Evolutionary conservation across 1,140 invertebrate genomes (phyloP), one percentile per base, ranked within the genome.

Genomic region (Euura saliciscinereae): DNA sequence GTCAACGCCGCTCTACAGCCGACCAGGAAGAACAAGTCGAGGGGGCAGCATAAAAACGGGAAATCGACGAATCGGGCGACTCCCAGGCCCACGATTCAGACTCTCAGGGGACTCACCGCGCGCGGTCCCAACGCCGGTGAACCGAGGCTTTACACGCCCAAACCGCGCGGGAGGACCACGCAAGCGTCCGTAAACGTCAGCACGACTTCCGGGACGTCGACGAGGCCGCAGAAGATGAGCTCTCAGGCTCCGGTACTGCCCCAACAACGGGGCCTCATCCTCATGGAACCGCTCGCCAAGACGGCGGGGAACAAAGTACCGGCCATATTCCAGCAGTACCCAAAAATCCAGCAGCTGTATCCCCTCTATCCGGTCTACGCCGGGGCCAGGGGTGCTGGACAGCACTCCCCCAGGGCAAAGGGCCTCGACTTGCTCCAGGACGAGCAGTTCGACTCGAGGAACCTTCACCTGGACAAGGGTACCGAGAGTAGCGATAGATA

Each of bases 271-370:
- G 80, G 86, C 6, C 77, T 83, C 51, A 84, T 84, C 65, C 80
- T 82, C 7, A 81, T 84, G 79, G 82, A 85, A 45, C 80, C 81
- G 45, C 77, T 80, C 0, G 76, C 77, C 6, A 86, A 84, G 69
- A 70, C 83, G 43, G 77, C 78, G 46, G 82, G 83, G 46, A 83
- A 85, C 84, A 88, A 90, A 82, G 93, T 93, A 81, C 93, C 91
- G n/a, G 92, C 87, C 78, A 89, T 93, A 43, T 93, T 93, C 82
- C 91, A 92, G 81, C 90, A 91, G 70, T 93, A 93, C 78, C 90
- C 91, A 65, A 93, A 93, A 85, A 92, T 93, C 59, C 92, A 94
- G 79, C 89, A 92, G 75, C 92, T 94, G 65, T 94, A 94, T 80
- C 93, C 93, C 0, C 89, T 93, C 73, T 91, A 91, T 71, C 90